Base-by-base conservation (phyloP, 2,888 invertebrate genomes). In the Ganaspis brasiliensis region DNA sequence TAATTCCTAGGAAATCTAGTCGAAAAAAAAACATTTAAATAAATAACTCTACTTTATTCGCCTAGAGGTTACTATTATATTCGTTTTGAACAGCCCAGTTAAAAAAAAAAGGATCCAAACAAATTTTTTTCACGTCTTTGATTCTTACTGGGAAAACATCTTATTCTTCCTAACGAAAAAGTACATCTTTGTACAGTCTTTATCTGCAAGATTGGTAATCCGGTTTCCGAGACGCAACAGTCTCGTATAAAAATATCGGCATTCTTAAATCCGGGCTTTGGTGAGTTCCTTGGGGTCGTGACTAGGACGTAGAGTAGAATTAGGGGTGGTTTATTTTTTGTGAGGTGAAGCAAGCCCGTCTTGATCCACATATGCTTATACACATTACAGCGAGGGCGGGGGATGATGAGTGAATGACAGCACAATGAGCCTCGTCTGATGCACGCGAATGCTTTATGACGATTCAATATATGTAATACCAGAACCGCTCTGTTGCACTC, bases 371-470 rank as follows among this genome's bases (percentile, higher is more conserved):
- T 61, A 73, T 75, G 71, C 37, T 67, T 67, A 45, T n/a, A 67
- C n/a, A 40, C 24, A 26, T 19, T 52, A 35, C 73, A 57, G 73
- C 71, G 80, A 82, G 83, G 79, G 89, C 87, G 89, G 89, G 89
- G 89, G 89, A 90, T 90, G 91, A 91, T 87, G 91, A 91, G 88
- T 91, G 91, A 91, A 91, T 91, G 91, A 91, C 91, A 91, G 91
- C 91, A 91, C 91, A 91, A 91, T 91, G 89, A 90, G 87, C 79
- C 77, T 73, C 84, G 85, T 83, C 88, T 86, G 88, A 90, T 91
- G 91, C 90, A 90, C 87, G 88, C 91, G 87, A 88, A 84, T 87
- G 90, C 89, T 91, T 88, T 90, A 91, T 91, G 91, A 91, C 89
- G 89, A 91, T 89, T 91, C 91, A 90, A 91, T 91, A 90, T 31